Evolutionary conservation across 2,113 vertebrate species (phyloP).

Genomic region (Rhadina sibilatrix): DNA sequence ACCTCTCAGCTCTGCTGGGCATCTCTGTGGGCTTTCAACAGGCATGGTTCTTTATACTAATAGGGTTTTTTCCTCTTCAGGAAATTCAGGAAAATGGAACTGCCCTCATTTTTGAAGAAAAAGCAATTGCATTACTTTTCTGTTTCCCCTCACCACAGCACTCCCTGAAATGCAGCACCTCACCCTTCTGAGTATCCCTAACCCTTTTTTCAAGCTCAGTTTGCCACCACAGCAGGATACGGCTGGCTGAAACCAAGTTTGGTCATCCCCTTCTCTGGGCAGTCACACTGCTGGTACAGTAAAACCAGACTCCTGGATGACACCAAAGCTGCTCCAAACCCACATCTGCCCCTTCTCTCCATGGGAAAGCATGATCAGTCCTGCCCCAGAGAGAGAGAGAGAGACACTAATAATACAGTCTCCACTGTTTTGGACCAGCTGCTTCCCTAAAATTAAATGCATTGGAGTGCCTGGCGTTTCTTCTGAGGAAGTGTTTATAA

Average conservation of each 20-base stretch:
- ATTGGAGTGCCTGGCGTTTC: conserved; percentile 37
- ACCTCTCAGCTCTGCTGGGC: background rate
- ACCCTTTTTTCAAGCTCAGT: background rate
- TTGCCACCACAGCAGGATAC: background rate
- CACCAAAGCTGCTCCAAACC: background rate
- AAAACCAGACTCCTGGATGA: background rate
- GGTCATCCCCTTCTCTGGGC: background rate
- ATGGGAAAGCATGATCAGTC: background rate
- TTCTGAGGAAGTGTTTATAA: conserved; percentile 53
- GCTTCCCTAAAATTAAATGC: conserved; percentile 62
- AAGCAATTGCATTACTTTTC: background rate
- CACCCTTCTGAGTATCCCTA: background rate
- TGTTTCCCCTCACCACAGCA: background rate
- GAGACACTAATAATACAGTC: conserved; percentile 46
- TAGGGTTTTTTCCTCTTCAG: background rate
- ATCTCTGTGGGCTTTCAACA: background rate
- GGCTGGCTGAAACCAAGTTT: background rate
- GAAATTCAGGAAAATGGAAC: background rate
- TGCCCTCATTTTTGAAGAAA: background rate
- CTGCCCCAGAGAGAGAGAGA: background rate
- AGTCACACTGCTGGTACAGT: background rate
- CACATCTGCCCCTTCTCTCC: background rate
- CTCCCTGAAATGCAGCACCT: background rate
- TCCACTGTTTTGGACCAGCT: conserved; percentile 26
- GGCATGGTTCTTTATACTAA: background rate